Base-by-base conservation (phyloP, 1,140 invertebrate species). In the Psilanteris sp. region DNA sequence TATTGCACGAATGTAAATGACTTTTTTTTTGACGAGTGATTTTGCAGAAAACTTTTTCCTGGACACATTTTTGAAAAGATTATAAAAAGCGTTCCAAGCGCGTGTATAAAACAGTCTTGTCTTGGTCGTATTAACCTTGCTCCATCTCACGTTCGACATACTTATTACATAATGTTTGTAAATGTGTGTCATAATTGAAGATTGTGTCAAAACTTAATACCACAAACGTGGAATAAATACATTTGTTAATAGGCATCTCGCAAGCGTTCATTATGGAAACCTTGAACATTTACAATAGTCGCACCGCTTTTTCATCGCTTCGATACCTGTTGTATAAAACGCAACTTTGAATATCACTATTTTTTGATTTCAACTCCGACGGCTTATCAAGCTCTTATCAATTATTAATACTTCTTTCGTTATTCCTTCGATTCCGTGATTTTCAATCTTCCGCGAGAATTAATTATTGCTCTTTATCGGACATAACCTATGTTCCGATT, bases 161-260 rank as follows among this genome's bases (percentile, higher is more conserved):
- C 55, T 72, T 72, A 50, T 73, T 73, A 66, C 39, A 59, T 66
- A 73, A 73, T 52, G 52, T 66, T 57, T 52, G 34, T 66, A 41
- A 73, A 59, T 73, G 57, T 64, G 50, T 57, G 57, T 57, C 68
- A 72, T 72, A 72, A 72, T 72, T 72, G 39, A 64, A 72, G 68
- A 72, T 72, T 72, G 68, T 72, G 68, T 72, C 68, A 64, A 72
- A 72, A 64, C 68, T 62, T 62, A 62, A 62, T 72, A 46, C 57
- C 32, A 36, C 41, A 44, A 72, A 41, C 50, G 57, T 39, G 55
- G 57, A 72, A 72, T 62, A 72, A 62, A 62, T 71, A 61, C 67
- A 71, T 52, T 61, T 71, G 57, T 71, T 59, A 48, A 70, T 70
- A 59, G 43, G 59, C 66, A 59, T 59, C 66, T 59, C 36, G 10